Base-by-base conservation (phyloP, 1,140 invertebrate genomes). In the Gyrodactylus bullatarudis region DNA sequence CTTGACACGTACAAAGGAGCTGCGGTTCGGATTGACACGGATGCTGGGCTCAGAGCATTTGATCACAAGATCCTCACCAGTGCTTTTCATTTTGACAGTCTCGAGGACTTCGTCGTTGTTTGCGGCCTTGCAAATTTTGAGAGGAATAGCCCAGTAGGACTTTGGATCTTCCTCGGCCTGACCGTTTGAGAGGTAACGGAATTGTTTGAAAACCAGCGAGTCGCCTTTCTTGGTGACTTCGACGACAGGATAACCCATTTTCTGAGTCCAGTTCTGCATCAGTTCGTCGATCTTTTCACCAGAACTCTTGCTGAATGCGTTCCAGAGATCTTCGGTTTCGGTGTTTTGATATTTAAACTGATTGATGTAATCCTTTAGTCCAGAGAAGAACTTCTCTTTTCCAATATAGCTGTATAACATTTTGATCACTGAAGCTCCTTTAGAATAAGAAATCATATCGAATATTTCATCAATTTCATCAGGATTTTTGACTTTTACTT, bases 381-480 rank as follows among this genome's bases (percentile, higher is more conserved):
- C n/a, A 54, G 22, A 0, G 0, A 1, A 24, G 79, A 95, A 94
- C 0, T 88, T 87, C 26, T 78, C 76, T 76, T 93, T 89, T 16
- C 92, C 92, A 77, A 99, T 88, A 77, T 91, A 96, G 77, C 87
- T 86, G 79, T 94, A 89, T 54, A 98, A 82, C 94, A 98, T 98
- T 76, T 91, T 84, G 71, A 97, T 95, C 0, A 97, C 86, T 27
- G 89, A 89, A 0, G 81, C 80, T 21, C 83, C 81, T 75, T 83
- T 83, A 74, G 80, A 79, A 77, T 83, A 83, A 16, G 82, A 83
- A 73, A 83, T 83, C 22, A 77, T 77, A 77, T 83, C 82, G 77
- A 82, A 82, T 71, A 82, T 81, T 75, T 82, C 80, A 76, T 81
- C 80, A 23, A 81, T 77, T 75, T 82, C 81, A 77, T 88, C 87